These are phyloP conservation scores for Lasius fuliginosus DNA, from an alignment of 2,888 invertebrate species.

Conservation along the genomic window DNA sequence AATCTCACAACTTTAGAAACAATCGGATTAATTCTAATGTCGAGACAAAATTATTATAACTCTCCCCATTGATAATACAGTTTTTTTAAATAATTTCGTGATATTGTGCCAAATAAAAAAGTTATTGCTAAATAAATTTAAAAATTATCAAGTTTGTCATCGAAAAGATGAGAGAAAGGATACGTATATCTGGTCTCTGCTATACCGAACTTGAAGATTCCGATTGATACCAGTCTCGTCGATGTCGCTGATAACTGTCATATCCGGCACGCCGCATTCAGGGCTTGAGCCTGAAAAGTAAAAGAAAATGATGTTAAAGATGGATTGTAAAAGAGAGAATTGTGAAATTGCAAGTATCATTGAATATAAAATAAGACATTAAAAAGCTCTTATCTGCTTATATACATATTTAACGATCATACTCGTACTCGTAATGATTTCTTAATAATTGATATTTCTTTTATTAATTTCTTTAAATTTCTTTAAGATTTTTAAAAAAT, in stretches of 20 bases:
- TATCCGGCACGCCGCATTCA: constrained; percentile 94
- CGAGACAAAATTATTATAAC: not conserved
- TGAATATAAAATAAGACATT: not conserved
- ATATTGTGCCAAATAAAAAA: not conserved
- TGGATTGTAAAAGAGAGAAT: not conserved
- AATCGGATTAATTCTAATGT: not conserved
- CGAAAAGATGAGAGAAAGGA: constrained; percentile 89
- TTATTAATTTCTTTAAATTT: too few relatives aligned
- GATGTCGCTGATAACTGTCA: constrained; percentile 96
- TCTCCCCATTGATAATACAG: not conserved
- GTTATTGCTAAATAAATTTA: not conserved
- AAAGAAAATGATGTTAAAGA: not conserved
- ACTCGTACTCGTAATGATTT: not conserved
- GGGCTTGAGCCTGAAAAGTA: constrained; percentile 87
- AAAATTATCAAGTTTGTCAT: not conserved
- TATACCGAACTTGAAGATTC: constrained; percentile 94
- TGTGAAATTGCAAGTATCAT: not conserved
- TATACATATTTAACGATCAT: not conserved
- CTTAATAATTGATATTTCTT: not conserved
- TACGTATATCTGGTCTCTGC: constrained; percentile 95
- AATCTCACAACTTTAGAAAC: not conserved
- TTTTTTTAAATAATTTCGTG: not conserved
- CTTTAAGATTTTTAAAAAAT: too few relatives aligned
- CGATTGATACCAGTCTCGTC: constrained; percentile 96
- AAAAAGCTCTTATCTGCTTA: not conserved